Percentiles rank a stretch among this genome's conserved stretches.
phyloP scores from a whole-genome alignment of 2,113 vertebrate species.

The Manacus vitellinus region DNA sequence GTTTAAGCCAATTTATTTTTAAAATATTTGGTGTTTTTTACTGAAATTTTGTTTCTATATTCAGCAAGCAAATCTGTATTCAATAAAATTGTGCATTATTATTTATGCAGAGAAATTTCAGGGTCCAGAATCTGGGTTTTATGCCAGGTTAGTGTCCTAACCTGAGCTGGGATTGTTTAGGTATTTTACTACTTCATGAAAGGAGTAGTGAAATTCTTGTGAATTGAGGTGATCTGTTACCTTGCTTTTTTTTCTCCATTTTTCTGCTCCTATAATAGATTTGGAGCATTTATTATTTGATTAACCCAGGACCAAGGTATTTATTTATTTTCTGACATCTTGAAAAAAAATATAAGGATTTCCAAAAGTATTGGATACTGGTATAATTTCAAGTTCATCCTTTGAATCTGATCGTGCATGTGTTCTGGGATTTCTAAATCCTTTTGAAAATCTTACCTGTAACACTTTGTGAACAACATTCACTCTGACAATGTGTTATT shows the following conservation, averaged over 20 bases:
- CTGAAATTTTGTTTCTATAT: conserved; percentile 16
- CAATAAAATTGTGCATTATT: conserved; percentile 13
- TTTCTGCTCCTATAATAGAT: background rate
- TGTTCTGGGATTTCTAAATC: background rate
- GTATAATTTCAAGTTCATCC: background rate
- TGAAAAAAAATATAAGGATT: background rate
- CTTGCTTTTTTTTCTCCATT: background rate
- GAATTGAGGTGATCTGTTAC: background rate
- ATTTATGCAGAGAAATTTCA: background rate
- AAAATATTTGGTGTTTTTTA: conserved; percentile 5
- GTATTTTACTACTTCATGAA: background rate
- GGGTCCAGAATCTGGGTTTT: background rate
- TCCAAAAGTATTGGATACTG: background rate
- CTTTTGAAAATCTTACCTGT: background rate
- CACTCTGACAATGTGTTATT: background rate
- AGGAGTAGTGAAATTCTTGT: background rate
- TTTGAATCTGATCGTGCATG: background rate
- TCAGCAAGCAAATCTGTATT: conserved; percentile 13
- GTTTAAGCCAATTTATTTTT: conserved; percentile 38
- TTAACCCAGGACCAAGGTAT: background rate
- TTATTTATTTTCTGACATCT: background rate
- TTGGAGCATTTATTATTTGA: background rate
- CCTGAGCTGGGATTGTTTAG: background rate
- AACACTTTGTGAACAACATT: background rate
- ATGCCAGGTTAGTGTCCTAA: background rate